These are phyloP conservation scores for Plebejus melissa DNA, from an alignment of 2,888 invertebrate genomes.

Conservation along the genomic window DNA sequence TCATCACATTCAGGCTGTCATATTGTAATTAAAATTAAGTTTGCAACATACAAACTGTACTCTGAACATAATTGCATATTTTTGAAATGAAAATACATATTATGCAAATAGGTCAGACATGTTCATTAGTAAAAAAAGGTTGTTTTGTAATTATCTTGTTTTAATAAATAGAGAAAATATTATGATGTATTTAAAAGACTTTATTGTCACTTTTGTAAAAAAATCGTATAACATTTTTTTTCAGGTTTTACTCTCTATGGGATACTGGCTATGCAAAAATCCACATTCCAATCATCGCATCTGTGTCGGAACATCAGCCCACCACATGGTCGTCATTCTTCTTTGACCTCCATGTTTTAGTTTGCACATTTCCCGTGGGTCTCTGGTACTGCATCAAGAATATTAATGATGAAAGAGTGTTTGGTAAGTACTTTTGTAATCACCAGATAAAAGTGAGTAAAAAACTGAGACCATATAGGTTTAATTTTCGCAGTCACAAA, in stretches of 20 bases:
- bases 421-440: slow-evolving; percentile 82
- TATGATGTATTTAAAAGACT: neutral
- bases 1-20: neutral
- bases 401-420: slow-evolving; percentile 97
- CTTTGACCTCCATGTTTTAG: slow-evolving; percentile 98
- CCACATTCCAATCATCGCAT: slow-evolving; percentile 99
- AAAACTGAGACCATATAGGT: too few species aligned
- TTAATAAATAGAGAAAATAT: neutral
- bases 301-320: slow-evolving; percentile 99
- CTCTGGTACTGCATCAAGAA: slow-evolving; percentile 99
- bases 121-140: neutral
- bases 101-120: neutral
- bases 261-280: slow-evolving; percentile 99
- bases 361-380: slow-evolving; percentile 98
- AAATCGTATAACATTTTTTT: slow-evolving; percentile 38
- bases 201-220: neutral
- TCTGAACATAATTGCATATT: neutral
- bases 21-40: neutral
- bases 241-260: slow-evolving; percentile 98
- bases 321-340: slow-evolving; percentile 99
- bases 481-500: too few species aligned
- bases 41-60: neutral
- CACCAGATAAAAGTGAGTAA: too few species aligned
- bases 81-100: neutral
- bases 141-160: neutral